A percentile compares a stretch with the other conserved stretches of the same genome.
Evolutionary conservation across 2,113 vertebrate genomes (phyloP).

Genomic region (Macaca fascicularis): DNA sequence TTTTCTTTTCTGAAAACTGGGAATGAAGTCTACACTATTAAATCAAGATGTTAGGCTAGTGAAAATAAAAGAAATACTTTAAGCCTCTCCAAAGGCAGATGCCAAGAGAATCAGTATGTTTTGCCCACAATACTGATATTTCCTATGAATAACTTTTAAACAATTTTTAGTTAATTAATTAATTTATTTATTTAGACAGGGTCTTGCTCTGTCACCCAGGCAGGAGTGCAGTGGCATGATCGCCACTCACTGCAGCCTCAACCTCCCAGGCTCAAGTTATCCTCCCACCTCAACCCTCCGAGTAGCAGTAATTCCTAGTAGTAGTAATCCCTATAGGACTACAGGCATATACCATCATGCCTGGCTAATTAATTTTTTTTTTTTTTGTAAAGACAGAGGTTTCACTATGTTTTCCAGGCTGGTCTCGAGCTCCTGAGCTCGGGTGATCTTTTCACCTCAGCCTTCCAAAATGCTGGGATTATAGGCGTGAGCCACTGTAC

Average conservation of each 20-base stretch:
- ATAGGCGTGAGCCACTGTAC: too few species aligned
- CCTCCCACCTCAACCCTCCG: background rate
- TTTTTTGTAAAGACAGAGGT: too few species aligned
- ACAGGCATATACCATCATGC: background rate
- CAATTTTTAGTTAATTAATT: background rate
- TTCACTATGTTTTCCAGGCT: too few species aligned
- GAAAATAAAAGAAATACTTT: background rate
- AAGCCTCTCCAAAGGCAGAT: background rate
- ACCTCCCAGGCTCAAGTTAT: background rate
- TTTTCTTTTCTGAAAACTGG: constrained; percentile 9
- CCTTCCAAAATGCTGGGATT: too few species aligned
- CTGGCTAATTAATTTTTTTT: background rate
- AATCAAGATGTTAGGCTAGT: background rate
- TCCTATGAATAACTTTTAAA: background rate
- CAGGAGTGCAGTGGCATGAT: background rate
- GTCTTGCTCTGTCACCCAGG: background rate
- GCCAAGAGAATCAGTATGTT: background rate
- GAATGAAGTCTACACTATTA: background rate
- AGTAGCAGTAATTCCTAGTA: background rate
- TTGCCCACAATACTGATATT: background rate
- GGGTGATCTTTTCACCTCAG: too few species aligned
- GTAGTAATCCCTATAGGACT: too few species aligned
- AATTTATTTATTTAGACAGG: background rate
- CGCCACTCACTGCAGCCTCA: background rate
- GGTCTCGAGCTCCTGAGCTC: too few species aligned